Percentiles rank a stretch among this genome's conserved stretches.
Evolutionary conservation across 2,888 invertebrate species (phyloP).

Genomic region (Stenodema calcarata): DNA sequence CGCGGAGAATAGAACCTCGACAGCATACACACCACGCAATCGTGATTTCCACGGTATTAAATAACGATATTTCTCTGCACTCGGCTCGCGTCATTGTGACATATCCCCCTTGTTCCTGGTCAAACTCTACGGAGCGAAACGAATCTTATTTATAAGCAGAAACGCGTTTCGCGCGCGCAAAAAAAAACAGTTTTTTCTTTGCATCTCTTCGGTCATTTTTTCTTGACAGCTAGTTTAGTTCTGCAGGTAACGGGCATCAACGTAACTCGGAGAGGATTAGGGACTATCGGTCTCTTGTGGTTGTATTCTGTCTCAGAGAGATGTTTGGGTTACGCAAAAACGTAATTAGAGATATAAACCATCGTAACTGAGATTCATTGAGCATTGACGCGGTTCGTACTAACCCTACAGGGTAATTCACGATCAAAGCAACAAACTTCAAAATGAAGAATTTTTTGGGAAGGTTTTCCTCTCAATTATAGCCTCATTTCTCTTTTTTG

Average conservation of each 20-base stretch:
- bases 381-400: too few relatives aligned
- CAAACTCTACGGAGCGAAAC: background rate
- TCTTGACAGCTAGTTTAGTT: background rate
- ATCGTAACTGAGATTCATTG: too few relatives aligned
- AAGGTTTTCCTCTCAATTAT: too few relatives aligned
- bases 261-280: background rate
- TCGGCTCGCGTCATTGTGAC: background rate
- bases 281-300: background rate
- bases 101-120: background rate
- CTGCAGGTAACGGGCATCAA: background rate
- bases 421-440: too few relatives aligned
- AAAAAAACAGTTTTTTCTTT: background rate
- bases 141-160: constrained; percentile 27
- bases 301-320: background rate
- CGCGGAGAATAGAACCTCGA: background rate
- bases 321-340: background rate
- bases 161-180: background rate
- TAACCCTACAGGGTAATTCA: too few relatives aligned
- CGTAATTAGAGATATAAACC: too few relatives aligned
- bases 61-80: constrained; percentile 8
- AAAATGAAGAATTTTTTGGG: too few relatives aligned
- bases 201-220: background rate
- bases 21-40: background rate
- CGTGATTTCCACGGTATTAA: constrained; percentile 21
- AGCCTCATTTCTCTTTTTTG: too few relatives aligned